phyloP scores from a whole-genome alignment of 1,140 invertebrate genomes.

The Batillaria attramentaria region DNA sequence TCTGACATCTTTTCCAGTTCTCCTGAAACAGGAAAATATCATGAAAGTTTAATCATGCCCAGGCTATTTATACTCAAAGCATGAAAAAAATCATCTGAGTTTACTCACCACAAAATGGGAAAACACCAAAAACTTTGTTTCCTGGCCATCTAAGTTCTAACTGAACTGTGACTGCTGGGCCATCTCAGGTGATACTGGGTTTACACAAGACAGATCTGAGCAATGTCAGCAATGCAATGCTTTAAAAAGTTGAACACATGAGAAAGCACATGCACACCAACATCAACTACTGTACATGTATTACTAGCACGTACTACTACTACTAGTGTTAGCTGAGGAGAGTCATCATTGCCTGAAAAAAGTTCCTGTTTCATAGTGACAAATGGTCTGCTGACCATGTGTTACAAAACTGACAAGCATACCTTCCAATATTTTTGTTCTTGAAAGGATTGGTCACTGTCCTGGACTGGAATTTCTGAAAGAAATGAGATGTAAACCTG shows the following conservation, averaged over 20 bases:
- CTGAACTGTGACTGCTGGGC: neutral
- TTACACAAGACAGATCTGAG: too few species aligned
- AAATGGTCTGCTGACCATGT: too few species aligned
- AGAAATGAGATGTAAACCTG: neutral
- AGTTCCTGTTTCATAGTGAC: too few species aligned
- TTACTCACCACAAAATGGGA: neutral
- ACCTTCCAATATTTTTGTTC: conserved; percentile 42
- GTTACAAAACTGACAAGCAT: neutral
- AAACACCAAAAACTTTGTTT: neutral
- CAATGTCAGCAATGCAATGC: too few species aligned
- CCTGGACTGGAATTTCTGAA: neutral
- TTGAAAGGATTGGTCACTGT: conserved; percentile 42
- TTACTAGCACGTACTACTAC: neutral
- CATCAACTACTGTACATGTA: neutral
- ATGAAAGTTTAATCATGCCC: neutral
- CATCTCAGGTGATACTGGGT: too few species aligned
- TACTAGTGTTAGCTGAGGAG: neutral
- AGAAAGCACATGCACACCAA: neutral
- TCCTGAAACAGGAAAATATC: conserved; percentile 37
- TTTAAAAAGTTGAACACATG: too few species aligned
- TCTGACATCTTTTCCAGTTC: conserved; percentile 53
- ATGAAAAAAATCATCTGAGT: neutral
- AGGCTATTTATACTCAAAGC: neutral
- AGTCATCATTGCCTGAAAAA: too few species aligned
- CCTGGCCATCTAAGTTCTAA: neutral